Evolutionary conservation across 1,140 invertebrate genomes (phyloP).

Genomic region (Apis cerana): DNA sequence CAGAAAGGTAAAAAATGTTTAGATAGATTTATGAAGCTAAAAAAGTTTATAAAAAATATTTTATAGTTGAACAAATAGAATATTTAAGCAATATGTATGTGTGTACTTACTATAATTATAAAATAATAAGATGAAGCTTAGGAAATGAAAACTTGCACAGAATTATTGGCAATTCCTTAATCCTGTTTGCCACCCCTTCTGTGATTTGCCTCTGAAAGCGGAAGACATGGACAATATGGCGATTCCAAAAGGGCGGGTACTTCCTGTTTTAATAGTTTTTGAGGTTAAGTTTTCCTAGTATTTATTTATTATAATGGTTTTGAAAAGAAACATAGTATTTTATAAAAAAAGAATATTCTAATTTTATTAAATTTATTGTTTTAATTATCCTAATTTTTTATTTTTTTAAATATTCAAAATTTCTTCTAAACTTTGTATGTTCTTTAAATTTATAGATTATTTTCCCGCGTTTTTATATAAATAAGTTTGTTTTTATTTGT

Average conservation of each 20-base stretch:
- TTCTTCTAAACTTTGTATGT: background rate
- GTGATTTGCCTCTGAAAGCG: constrained; percentile 52
- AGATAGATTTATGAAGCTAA: background rate
- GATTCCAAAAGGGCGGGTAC: constrained; percentile 65
- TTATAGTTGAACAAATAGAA: background rate
- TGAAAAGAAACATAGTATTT: background rate
- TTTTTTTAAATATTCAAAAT: background rate
- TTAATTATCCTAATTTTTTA: background rate
- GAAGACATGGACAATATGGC: constrained; percentile 68
- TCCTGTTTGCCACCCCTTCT: constrained; percentile 52
- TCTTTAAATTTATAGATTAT: background rate
- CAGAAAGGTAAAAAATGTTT: constrained; percentile 41
- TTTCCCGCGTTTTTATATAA: constrained; percentile 2
- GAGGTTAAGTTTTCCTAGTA: constrained; percentile 22
- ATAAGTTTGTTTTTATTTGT: background rate
- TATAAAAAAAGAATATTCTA: no score
- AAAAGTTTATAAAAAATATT: background rate
- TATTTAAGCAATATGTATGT: background rate
- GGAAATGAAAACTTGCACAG: constrained; percentile 37
- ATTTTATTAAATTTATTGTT: background rate
- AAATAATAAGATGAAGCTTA: constrained; percentile 19
- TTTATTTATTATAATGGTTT: background rate
- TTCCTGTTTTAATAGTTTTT: constrained; percentile 55
- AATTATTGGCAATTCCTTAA: constrained; percentile 58
- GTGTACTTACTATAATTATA: constrained; percentile 35